Conservation (phyloP, 2,888 invertebrate genomes). For the Spilosoma lubricipeda region DNA sequence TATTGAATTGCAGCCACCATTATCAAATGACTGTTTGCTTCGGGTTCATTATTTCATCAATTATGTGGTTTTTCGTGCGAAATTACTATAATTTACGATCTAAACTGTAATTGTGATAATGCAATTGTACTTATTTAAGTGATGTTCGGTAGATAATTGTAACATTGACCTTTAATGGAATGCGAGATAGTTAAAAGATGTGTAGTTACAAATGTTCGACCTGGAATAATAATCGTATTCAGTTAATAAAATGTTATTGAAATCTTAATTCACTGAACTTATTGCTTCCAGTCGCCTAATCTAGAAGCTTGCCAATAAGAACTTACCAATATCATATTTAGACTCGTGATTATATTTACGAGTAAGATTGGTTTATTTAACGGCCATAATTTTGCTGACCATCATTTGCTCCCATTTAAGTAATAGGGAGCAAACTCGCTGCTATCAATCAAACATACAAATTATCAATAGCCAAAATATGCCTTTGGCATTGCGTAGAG, state of each 20-base stretch:
- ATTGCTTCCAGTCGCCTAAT: no score
- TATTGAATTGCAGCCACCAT: constrained; percentile 11
- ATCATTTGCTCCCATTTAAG: no score
- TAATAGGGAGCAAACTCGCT: no score
- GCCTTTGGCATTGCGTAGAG: no score
- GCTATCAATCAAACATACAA: no score
- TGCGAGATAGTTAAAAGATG: background rate
- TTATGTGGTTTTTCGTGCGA: constrained; percentile 21
- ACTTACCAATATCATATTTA: no score
- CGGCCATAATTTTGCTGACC: no score
- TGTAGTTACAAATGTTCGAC: background rate
- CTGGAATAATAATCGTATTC: background rate
- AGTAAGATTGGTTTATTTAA: no score
- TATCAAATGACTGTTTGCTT: constrained; percentile 29
- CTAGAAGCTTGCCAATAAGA: no score
- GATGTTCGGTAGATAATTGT: constrained; percentile 14
- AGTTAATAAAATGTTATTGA: background rate
- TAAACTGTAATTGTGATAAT: constrained; percentile 20
- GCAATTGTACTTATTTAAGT: constrained; percentile 12
- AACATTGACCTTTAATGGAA: constrained; percentile 12
- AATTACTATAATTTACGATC: constrained; percentile 19
- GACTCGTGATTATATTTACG: no score
- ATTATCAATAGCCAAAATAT: no score
- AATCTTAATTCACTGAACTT: no score
- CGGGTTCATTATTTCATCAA: constrained; percentile 30